Evolutionary conservation across 2,888 invertebrate species (phyloP).

Genomic region (Drosophila paramelanica): DNA sequence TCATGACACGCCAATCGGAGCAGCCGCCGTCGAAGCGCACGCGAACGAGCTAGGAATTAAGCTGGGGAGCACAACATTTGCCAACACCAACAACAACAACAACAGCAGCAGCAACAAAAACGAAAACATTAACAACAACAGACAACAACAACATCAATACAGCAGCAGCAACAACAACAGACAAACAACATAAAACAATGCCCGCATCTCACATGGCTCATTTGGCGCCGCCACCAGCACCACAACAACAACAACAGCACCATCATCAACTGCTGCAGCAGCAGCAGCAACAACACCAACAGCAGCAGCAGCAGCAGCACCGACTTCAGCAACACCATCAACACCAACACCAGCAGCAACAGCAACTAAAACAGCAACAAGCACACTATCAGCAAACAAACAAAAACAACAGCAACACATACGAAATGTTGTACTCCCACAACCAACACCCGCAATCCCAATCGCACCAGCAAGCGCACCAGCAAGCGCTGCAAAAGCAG

Average conservation of each 20-base stretch:
- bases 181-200: slow-evolving; percentile 24
- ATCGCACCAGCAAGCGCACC: slow-evolving; percentile 21
- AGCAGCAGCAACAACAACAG: slow-evolving; percentile 26
- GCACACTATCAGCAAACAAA: slow-evolving; percentile 44
- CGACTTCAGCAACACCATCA: slow-evolving; percentile 35
- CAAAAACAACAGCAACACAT: slow-evolving; percentile 63
- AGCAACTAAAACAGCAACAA: slow-evolving; percentile 25
- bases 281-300: slow-evolving; percentile 51
- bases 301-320: slow-evolving; percentile 52
- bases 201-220: slow-evolving; percentile 42
- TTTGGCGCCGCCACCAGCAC: slow-evolving; percentile 65
- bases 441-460: slow-evolving; percentile 63
- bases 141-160: slow-evolving; percentile 37
- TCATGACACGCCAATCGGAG: slow-evolving; percentile 88
- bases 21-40: slow-evolving; percentile 84
- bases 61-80: slow-evolving; percentile 85
- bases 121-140: slow-evolving; percentile 20
- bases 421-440: slow-evolving; percentile 85
- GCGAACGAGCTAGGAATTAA: slow-evolving; percentile 85
- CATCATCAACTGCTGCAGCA: slow-evolving; percentile 46
- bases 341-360: slow-evolving; percentile 34
- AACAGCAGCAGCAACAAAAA: slow-evolving; percentile 36
- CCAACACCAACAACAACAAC: slow-evolving; percentile 71
- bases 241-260: slow-evolving; percentile 39
- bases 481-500: slow-evolving; percentile 4